These are phyloP conservation scores for Metellina segmentata DNA, from an alignment of 2,888 invertebrate genomes.

Conservation along the genomic window DNA sequence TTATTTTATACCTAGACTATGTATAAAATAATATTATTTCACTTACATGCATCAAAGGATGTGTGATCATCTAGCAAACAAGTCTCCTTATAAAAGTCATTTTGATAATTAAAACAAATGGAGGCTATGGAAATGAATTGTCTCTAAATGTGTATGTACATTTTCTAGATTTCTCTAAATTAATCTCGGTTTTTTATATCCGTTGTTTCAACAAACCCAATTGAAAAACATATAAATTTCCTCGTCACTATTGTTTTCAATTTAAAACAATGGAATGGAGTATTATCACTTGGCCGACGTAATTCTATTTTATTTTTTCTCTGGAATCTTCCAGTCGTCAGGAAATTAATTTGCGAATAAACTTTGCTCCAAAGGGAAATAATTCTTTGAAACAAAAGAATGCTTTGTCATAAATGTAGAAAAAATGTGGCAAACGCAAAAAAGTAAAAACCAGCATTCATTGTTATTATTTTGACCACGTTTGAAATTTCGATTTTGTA, in stretches of 20 bases:
- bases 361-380: neutral
- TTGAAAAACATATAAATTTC: neutral
- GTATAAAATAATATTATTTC: no score
- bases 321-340: slow-evolving; percentile 18
- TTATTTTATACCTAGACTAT: no score
- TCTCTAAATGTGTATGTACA: neutral
- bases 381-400: slow-evolving; percentile 38
- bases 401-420: neutral
- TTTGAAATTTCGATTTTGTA: slow-evolving; percentile 46
- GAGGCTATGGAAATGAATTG: neutral
- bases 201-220: neutral
- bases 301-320: slow-evolving; percentile 10
- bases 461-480: slow-evolving; percentile 39
- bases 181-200: neutral
- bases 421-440: neutral
- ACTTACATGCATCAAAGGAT: no score
- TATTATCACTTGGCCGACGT: neutral
- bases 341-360: slow-evolving; percentile 33
- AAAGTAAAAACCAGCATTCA: slow-evolving; percentile 4
- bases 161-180: neutral
- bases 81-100: no score
- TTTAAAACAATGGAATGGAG: slow-evolving; percentile 32
- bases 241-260: neutral
- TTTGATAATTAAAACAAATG: no score
- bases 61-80: no score